Evolutionary conservation across 2,113 vertebrate genomes (phyloP).

Genomic region (Zingel zingel): DNA sequence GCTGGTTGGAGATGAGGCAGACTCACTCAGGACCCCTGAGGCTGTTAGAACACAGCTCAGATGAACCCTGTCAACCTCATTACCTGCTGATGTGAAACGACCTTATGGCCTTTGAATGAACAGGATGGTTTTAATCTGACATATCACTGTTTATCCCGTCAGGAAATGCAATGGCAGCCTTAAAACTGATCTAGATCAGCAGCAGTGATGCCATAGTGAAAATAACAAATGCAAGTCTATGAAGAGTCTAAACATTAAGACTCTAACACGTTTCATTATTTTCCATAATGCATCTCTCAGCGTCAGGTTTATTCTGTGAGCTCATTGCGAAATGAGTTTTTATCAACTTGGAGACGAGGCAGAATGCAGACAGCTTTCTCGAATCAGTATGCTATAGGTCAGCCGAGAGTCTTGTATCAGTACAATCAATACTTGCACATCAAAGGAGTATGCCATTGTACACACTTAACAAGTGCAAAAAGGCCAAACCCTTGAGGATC

Average conservation of each 20-base stretch:
- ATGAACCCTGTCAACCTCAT: slow-evolving; percentile 81
- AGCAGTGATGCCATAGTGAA: slow-evolving; percentile 14
- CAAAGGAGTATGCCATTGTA: slow-evolving; percentile 79
- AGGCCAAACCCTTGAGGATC: slow-evolving; percentile 74
- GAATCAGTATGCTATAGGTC: slow-evolving; percentile 82
- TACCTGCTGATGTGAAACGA: slow-evolving; percentile 77
- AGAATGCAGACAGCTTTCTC: slow-evolving; percentile 59
- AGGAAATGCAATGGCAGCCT: slow-evolving; percentile 48
- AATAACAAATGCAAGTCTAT: slow-evolving; percentile 21
- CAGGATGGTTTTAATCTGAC: slow-evolving; percentile 61
- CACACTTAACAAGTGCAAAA: slow-evolving; percentile 78
- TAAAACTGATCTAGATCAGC: slow-evolving; percentile 13
- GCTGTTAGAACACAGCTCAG: slow-evolving; percentile 70
- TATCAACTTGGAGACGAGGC: slow-evolving; percentile 65
- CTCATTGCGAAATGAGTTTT: slow-evolving; percentile 69
- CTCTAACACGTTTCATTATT: slow-evolving; percentile 36
- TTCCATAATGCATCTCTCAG: slow-evolving; percentile 26
- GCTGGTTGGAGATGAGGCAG: slow-evolving; percentile 57
- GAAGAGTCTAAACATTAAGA: slow-evolving; percentile 24
- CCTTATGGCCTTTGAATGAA: slow-evolving; percentile 79
- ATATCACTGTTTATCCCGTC: slow-evolving; percentile 42
- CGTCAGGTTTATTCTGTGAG: slow-evolving; percentile 28
- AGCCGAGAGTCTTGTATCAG: slow-evolving; percentile 79
- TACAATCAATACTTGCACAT: slow-evolving; percentile 79
- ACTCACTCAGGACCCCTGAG: slow-evolving; percentile 54